phyloP scores from a whole-genome alignment of 2,113 vertebrate species.

The Hippoglossus stenolepis region DNA sequence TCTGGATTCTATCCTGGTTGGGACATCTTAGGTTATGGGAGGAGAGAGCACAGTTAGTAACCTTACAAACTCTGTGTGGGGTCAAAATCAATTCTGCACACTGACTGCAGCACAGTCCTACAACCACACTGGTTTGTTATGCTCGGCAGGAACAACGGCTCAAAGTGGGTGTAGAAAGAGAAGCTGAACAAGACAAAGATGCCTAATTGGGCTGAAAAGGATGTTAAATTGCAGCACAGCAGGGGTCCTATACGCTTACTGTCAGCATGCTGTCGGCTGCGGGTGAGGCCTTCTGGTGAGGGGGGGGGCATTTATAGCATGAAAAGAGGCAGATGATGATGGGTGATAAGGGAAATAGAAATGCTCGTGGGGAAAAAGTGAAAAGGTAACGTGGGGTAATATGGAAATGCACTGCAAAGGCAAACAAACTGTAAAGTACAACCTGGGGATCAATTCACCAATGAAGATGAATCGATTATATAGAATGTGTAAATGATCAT shows the following conservation, averaged over 20 bases:
- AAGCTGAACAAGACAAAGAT: conserved; percentile 30
- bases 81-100: conserved; percentile 25
- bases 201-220: conserved; percentile 48
- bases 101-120: conserved; percentile 10
- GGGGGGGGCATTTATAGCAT: conserved; percentile 22
- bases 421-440: background rate
- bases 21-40: background rate
- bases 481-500: background rate
- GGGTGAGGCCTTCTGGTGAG: conserved; percentile 8
- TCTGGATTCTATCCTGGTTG: background rate
- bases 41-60: background rate
- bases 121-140: background rate
- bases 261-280: conserved; percentile 11
- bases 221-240: conserved; percentile 38
- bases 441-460: background rate
- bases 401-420: background rate
- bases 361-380: background rate
- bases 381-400: background rate
- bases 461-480: background rate
- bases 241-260: conserved; percentile 19
- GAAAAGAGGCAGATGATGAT: conserved; percentile 3
- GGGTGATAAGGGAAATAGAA: background rate
- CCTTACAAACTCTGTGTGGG: background rate
- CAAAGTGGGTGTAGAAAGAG: conserved; percentile 11
- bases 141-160: conserved; percentile 5